Base-by-base conservation (phyloP, 2,113 vertebrate species). In the Plecotus auritus region DNA sequence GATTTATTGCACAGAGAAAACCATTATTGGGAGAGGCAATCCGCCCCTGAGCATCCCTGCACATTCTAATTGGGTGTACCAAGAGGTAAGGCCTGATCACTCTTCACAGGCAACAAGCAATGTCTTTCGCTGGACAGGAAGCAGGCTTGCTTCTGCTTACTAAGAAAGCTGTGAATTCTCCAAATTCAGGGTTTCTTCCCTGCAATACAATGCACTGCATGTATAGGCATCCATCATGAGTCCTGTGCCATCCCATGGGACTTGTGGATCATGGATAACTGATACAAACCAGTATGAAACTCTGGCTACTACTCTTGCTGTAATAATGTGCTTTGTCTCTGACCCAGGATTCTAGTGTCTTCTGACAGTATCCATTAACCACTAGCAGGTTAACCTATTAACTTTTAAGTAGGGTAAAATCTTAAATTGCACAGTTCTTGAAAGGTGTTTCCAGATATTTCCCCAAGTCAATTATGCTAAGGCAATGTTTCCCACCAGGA, bases 1-100 rank as follows among this genome's bases (percentile, higher is more conserved):
- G 56, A 73, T 86, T 86, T 82, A 70, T 54, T 83, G 51, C 61
- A 66, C n/a, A 82, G 66, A 90, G n/a, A 87, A 92, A 95, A 96
- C 5, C 85, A 35, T 84, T 92, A 83, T 28, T 78, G 51, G 40
- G 30, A 90, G 64, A 95, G 64, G 42, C 69, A 83, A 56, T 83
- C 26, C 37, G 17, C 86, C 67, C 59, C 47, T 87, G 61, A 93
- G 49, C 32, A 92, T 67, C 32, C 51, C 51, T 89, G 70, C 42
- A 70, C 5, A 8, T 94, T 95, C 54, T 95, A 85, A 83, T 32
- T 84, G 56, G 13, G 26, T 90, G 67, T 64, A 74, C 42, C 42
- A 90, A 90, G 47, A 80, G 49, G 30, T 47, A 73, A 76, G 35
- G 35, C 35, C 47, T 74, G 80, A 64, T 17, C 23, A 82, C n/a